A percentile compares a stretch with the other conserved stretches of the same genome.
phyloP scores from a whole-genome alignment of 2,888 invertebrate species.

The Adelphocoris suturalis region DNA sequence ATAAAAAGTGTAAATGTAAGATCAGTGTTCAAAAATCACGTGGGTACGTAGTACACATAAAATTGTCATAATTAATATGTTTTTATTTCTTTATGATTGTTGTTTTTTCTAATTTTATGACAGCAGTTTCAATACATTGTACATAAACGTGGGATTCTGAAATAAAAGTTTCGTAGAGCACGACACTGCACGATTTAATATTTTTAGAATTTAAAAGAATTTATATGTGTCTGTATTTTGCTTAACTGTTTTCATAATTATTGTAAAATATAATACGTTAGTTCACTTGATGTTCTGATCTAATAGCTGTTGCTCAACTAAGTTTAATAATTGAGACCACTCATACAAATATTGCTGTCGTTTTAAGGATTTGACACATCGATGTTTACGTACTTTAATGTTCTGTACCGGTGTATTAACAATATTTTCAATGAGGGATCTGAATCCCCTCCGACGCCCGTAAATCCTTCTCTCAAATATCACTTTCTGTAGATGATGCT shows the following conservation, averaged over 20 bases:
- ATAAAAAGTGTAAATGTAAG: not conserved
- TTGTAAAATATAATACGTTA: not conserved
- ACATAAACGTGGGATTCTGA: too few species aligned
- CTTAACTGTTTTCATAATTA: not conserved
- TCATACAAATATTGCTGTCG: not conserved
- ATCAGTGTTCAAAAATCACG: not conserved
- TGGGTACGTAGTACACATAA: too few species aligned
- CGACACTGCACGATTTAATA: not conserved
- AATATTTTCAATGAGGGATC: not conserved
- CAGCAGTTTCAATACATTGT: too few species aligned
- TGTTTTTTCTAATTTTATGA: too few species aligned
- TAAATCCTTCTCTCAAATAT: not conserved
- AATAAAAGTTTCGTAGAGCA: not conserved
- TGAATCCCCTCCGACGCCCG: slow-evolving; percentile 38
- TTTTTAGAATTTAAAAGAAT: not conserved
- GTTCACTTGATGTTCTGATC: not conserved
- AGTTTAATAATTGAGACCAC: slow-evolving; percentile 24
- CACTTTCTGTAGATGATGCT: not conserved
- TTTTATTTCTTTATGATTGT: too few species aligned
- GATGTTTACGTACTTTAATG: not conserved
- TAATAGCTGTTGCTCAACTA: slow-evolving; percentile 47
- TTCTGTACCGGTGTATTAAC: not conserved
- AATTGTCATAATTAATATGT: too few species aligned
- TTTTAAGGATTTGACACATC: not conserved
- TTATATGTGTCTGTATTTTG: not conserved